Percentiles rank a stretch among this genome's conserved stretches.
These are phyloP conservation scores for Pavo muticus DNA, from an alignment of 2,113 vertebrate genomes.

Conservation along the genomic window DNA sequence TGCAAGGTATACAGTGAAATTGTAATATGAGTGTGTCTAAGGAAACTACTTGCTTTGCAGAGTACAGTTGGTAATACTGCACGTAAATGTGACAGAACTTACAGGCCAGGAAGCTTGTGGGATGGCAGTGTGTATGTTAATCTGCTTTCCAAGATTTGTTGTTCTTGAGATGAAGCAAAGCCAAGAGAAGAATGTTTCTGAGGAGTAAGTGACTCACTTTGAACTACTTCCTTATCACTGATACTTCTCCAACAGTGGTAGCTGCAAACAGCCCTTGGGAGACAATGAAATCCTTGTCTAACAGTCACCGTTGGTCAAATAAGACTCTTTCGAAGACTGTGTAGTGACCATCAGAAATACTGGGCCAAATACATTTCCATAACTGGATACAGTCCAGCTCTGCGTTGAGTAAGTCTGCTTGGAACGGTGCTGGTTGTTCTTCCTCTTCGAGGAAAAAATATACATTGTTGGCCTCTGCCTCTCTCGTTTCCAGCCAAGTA, in stretches of 20 bases:
- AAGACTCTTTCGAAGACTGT: neutral
- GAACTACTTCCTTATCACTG: accelerated
- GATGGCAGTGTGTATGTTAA: neutral
- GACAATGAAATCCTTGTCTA: slow-evolving; percentile 17
- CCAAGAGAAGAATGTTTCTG: neutral
- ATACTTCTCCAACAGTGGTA: neutral
- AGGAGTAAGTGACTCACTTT: neutral
- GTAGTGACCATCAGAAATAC: neutral
- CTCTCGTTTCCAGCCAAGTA: neutral
- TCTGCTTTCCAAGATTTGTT: neutral
- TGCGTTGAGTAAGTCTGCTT: neutral
- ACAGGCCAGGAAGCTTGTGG: neutral
- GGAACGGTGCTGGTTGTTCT: neutral
- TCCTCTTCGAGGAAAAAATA: neutral
- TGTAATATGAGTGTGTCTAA: neutral
- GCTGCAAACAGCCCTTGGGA: neutral
- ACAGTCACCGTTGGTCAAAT: neutral
- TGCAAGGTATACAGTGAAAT: neutral
- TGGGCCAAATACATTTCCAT: neutral
- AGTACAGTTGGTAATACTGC: accelerated
- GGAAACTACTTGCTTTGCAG: neutral
- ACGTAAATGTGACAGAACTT: neutral
- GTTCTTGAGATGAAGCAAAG: neutral
- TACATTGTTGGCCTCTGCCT: neutral
- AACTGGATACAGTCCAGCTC: neutral